Base-by-base conservation (phyloP, 1,140 invertebrate species). In the Drosophila sproati region DNA sequence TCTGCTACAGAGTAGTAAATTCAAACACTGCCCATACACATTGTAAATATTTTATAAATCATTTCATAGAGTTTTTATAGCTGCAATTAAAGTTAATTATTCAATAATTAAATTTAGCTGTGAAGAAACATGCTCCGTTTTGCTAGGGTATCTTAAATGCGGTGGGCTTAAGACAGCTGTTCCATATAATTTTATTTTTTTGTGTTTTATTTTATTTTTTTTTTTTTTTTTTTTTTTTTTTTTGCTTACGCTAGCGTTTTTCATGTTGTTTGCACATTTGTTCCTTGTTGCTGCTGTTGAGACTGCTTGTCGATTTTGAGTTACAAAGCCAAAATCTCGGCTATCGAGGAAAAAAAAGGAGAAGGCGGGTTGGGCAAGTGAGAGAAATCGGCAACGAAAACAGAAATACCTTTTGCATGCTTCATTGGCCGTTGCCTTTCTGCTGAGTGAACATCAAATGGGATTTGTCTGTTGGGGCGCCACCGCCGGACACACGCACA, bases 391-490 rank as follows among this genome's bases (percentile, higher is more conserved):
- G 70, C 62, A 70, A 82, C 56, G 82, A 86, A 82, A 81, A 86
- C 78, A 82, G 82, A 74, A 90, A 81, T 90, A 89, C 85, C 85
- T 89, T 89, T 89, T 89, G 85, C 85, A 89, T 89, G 85, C 85
- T 89, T 89, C 85, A 89, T 89, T 89, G 85, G 81, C 80, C 85
- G 66, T 90, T 89, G 85, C 86, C 85, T 89, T 89, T 89, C 85
- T 89, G 85, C 86, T 89, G 85, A 90, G 78, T 89, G 85, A 89
- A 89, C 85, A 89, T 89, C 85, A 89, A 89, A 89, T 89, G 85
- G 85, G 85, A 89, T 89, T 89, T 89, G 85, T 85, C 81, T 77
- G 73, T 54, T 60, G 56, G 59, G 37, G 59, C 67, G 62, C 66
- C 66, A 70, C 67, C 60, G 45, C 71, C 70, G 80, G 80, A 85